A percentile compares a stretch with the other conserved stretches of the same genome.
These are phyloP conservation scores for Adelosebastes latens DNA, from an alignment of 2,797 vertebrate species.

Conservation along the genomic window DNA sequence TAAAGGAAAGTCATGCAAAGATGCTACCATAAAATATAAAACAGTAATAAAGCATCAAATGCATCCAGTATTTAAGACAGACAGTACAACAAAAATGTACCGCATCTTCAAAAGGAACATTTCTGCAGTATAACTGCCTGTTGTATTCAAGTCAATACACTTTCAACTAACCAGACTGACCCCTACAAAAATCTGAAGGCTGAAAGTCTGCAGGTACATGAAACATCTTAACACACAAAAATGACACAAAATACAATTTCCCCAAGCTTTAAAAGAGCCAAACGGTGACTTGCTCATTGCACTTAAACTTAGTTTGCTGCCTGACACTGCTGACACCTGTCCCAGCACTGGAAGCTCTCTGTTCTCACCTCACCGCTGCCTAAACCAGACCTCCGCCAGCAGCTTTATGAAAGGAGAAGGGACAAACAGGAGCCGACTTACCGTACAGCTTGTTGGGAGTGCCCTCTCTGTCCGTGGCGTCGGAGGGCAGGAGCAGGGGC, in stretches of 20 bases:
- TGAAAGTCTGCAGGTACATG: not conserved
- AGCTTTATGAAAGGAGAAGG: not conserved
- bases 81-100: not conserved
- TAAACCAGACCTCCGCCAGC: constrained; percentile 25
- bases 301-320: constrained; percentile 65
- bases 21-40: not conserved
- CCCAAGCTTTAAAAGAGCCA: constrained; percentile 1
- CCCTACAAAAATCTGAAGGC: not conserved
- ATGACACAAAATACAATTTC: not conserved
- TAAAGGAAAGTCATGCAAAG: not conserved
- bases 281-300: constrained; percentile 22
- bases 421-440: constrained; percentile 82
- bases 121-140: not conserved
- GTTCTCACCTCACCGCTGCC: constrained; percentile 21
- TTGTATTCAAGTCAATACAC: not conserved
- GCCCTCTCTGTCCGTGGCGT: constrained; percentile 93
- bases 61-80: not conserved
- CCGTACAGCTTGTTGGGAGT: constrained; percentile 96
- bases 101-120: not conserved
- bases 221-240: not conserved
- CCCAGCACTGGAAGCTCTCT: constrained; percentile 54
- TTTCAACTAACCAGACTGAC: not conserved
- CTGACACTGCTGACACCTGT: constrained; percentile 66
- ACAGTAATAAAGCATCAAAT: not conserved
- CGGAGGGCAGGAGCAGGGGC: constrained; percentile 91